Base-by-base conservation (phyloP, 2,113 vertebrate species). In the Myotis lucifugus region DNA sequence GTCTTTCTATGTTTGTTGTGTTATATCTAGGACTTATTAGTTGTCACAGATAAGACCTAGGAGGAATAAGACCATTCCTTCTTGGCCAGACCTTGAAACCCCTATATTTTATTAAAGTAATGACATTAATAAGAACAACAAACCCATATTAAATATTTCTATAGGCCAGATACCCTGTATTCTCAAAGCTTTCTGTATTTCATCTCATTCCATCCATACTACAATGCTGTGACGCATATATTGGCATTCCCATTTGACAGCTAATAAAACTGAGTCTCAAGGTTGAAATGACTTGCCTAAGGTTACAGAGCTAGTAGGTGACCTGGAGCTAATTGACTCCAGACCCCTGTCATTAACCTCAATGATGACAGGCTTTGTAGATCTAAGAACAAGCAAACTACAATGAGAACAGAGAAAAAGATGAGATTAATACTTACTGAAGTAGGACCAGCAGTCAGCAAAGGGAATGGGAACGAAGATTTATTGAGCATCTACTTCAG, bases 231-330 rank as follows among this genome's bases (percentile, higher is more conserved):
- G 40, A 73, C 89, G 19, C 6, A 66, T 27, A 56, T 76, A 82
- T 59, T 37, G 12, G 23, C 18, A 52, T 66, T 70, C n/a, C 29
- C 23, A 32, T 40, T 90, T 86, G 61, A 73, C 4, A 77, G 27
- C 78, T 69, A 29, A 94, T 69, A 92, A 95, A 93, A 91, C 29
- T 17, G 54, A 95, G 40, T 95, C 70, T 92, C 25, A 34, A 25
- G 23, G 8, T 87, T 78, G 70, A 92, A 64, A 84, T 94, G 59
- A 79, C 42, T 91, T 93, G 40, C 37, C 66, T 42, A 93, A 91
- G 67, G 66, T 94, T 21, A 86, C 23, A 59, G 6, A 82, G 25
- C 25, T 52, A 93, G 32, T 61, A 85, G n/a, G 29, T 78, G 40
- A 77, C 48, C 1, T 13, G 59, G 18, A 90, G n/a, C 10, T 66